Percentiles rank a stretch among this genome's conserved stretches.
phyloP scores from a whole-genome alignment of 2,888 invertebrate species.

The Drosophila barbarae region DNA sequence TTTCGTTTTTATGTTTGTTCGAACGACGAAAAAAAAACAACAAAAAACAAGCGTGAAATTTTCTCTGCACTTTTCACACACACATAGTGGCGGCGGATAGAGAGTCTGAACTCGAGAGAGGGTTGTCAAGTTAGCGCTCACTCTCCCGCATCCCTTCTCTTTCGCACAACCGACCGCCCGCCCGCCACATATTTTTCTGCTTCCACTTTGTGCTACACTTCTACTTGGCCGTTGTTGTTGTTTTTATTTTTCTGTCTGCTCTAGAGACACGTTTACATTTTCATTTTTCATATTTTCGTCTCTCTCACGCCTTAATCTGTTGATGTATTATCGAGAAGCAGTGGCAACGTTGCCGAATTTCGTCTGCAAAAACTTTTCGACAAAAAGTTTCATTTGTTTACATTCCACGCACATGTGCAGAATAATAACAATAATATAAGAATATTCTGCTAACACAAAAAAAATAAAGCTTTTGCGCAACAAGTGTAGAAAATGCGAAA shows the following conservation, averaged over 20 bases:
- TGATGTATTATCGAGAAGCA: conserved; percentile 46
- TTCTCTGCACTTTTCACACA: conserved; percentile 69
- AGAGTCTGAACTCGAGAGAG: conserved; percentile 10
- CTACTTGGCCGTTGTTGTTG: conserved; percentile 56
- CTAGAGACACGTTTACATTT: conserved; percentile 73
- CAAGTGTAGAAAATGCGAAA: conserved; percentile 58
- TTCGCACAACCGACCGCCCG: conserved; percentile 11
- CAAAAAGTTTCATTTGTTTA: conserved; percentile 72
- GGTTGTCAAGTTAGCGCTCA: conserved; percentile 49
- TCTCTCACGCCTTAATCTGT: conserved; percentile 28
- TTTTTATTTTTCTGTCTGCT: conserved; percentile 48
- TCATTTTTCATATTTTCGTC: conserved; percentile 72
- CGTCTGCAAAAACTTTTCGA: conserved; percentile 38
- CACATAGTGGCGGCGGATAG: conserved; percentile 9
- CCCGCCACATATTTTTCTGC: conserved; percentile 64
- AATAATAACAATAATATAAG: conserved; percentile 57
- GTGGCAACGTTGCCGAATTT: conserved; percentile 69
- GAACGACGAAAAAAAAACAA: conserved; percentile 47
- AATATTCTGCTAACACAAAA: conserved; percentile 31
- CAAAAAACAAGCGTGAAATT: conserved; percentile 57
- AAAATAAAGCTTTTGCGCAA: conserved; percentile 62
- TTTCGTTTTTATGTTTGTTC: conserved; percentile 73
- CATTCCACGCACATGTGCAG: conserved; percentile 74
- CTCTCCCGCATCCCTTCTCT: conserved; percentile 28
- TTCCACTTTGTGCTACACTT: conserved; percentile 72